Evolutionary conservation across 2,888 invertebrate genomes (phyloP).

Genomic region (Labia minor): DNA sequence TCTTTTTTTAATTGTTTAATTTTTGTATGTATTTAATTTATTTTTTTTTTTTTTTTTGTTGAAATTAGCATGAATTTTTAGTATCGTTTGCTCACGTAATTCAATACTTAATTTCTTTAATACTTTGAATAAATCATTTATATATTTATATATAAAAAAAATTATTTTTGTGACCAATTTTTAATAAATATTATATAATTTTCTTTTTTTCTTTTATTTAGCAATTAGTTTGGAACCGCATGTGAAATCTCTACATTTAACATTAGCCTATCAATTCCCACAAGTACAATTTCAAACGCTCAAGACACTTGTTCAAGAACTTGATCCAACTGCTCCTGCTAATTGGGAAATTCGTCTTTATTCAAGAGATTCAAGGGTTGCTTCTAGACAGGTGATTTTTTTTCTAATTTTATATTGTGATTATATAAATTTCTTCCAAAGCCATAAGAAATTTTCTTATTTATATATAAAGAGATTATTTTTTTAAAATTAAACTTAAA

Average conservation of each 20-base stretch:
- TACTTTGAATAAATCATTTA: too few relatives aligned
- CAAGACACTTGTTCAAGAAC: constrained; percentile 58
- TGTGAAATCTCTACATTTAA: constrained; percentile 76
- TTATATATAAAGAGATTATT: constrained; percentile 8
- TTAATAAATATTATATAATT: too few relatives aligned
- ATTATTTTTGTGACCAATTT: too few relatives aligned
- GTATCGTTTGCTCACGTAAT: too few relatives aligned
- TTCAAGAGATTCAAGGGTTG: constrained; percentile 68
- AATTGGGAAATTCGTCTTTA: constrained; percentile 80
- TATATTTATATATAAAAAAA: too few relatives aligned
- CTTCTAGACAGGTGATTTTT: constrained; percentile 52
- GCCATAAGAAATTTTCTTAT: neutral
- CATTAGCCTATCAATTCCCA: constrained; percentile 80
- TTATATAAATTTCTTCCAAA: neutral
- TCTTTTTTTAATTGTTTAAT: too few relatives aligned
- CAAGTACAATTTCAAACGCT: constrained; percentile 57
- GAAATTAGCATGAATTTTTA: too few relatives aligned
- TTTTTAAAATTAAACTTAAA: too few relatives aligned
- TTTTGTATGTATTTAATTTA: too few relatives aligned
- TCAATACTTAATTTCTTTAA: too few relatives aligned
- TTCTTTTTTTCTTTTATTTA: constrained; percentile 33
- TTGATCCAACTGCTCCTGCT: constrained; percentile 54
- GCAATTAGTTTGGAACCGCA: constrained; percentile 67
- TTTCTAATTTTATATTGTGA: neutral
- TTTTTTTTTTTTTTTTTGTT: too few relatives aligned